Base-by-base conservation (phyloP, 2,797 vertebrate species). In the Rousettus madagascariensis region DNA sequence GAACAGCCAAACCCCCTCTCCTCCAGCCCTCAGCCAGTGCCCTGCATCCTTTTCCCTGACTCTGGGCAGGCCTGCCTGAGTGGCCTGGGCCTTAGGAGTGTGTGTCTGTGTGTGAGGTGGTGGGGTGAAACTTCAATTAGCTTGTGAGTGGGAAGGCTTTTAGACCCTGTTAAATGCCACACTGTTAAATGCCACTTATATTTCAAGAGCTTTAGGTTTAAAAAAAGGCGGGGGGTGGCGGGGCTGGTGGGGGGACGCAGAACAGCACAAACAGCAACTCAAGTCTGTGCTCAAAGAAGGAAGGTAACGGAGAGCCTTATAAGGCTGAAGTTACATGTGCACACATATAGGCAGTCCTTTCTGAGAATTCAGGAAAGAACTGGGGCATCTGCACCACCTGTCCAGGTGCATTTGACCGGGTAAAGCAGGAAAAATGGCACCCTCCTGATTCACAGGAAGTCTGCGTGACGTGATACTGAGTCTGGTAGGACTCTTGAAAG, bases 1-100 rank as follows among this genome's bases (percentile, higher is more conserved):
- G 85, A 95, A 96, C 84, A 96, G 95, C 95, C 16, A 11, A 59
- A 57, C 59, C 78, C 89, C 82, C 59, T 91, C 72, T 68, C 89
- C 74, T 77, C 15, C 95, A 75, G 1, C 83, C 57, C 24, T 8
- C 10, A 72, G 90, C 53, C 71, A 8, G 57, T 38, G 75, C 65
- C 53, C 82, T 84, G 41, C n/a, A 19, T 96, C 83, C 63, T 89
- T 82, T 96, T 43, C 59, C 38, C 77, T 74, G 57, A 10, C 5
- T 38, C 13, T 12, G 55, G 36, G 33, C 72, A 3, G 55, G 24
- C 75, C 49, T 65, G 69, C 63, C 65, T 16, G 33, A 59, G 68
- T 30, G 55, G 49, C 80, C 82, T 57, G 53, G 57, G 65, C 83
- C 55, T 66, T 2, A 0, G 30, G 24, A 43, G 49, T 49, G 49